Percentiles rank a stretch among this genome's conserved stretches.
phyloP scores from a whole-genome alignment of 2,797 vertebrate genomes.

The Discoglossus pictus region DNA sequence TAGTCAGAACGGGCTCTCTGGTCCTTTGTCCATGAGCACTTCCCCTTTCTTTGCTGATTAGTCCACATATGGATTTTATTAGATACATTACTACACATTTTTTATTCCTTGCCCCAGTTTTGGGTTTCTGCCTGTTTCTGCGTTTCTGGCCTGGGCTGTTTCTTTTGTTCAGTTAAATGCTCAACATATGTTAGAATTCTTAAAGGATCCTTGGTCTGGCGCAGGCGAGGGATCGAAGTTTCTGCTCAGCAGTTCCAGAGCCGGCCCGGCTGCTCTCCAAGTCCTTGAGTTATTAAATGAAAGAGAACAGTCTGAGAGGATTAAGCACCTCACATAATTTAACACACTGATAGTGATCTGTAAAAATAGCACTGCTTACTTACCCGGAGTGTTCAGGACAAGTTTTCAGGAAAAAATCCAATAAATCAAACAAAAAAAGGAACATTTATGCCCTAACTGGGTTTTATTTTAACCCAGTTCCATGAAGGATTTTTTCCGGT shows the following conservation, averaged over 20 bases:
- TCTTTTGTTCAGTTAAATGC: slow-evolving; percentile 64
- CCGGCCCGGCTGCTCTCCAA: slow-evolving; percentile 42
- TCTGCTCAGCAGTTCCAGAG: slow-evolving; percentile 40
- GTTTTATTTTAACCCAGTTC: slow-evolving; percentile 1
- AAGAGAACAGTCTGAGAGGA: slow-evolving; percentile 51
- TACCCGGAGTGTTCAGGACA: slow-evolving; percentile 25
- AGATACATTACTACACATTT: slow-evolving; percentile 36
- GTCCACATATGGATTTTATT: slow-evolving; percentile 48
- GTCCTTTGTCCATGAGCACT: slow-evolving; percentile 37
- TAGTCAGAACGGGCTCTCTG: slow-evolving; percentile 18
- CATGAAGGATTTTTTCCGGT: too few species aligned
- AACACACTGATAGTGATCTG: slow-evolving; percentile 50
- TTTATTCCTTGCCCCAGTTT: slow-evolving; percentile 55
- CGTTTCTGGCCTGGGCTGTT: slow-evolving; percentile 41
- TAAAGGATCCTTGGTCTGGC: slow-evolving; percentile 23
- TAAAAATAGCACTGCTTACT: slow-evolving; percentile 47
- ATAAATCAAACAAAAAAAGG: slow-evolving; percentile 28
- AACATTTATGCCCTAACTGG: slow-evolving; percentile 6
- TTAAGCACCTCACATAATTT: slow-evolving; percentile 52
- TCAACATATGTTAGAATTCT: slow-evolving; percentile 38
- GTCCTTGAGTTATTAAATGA: slow-evolving; percentile 50
- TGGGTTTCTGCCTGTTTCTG: slow-evolving; percentile 55
- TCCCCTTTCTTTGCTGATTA: slow-evolving; percentile 33
- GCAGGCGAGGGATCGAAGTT: slow-evolving; percentile 27
- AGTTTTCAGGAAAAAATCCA: slow-evolving; percentile 39